Conservation (phyloP, 2,797 vertebrate genomes). For the Mus caroli region DNA sequence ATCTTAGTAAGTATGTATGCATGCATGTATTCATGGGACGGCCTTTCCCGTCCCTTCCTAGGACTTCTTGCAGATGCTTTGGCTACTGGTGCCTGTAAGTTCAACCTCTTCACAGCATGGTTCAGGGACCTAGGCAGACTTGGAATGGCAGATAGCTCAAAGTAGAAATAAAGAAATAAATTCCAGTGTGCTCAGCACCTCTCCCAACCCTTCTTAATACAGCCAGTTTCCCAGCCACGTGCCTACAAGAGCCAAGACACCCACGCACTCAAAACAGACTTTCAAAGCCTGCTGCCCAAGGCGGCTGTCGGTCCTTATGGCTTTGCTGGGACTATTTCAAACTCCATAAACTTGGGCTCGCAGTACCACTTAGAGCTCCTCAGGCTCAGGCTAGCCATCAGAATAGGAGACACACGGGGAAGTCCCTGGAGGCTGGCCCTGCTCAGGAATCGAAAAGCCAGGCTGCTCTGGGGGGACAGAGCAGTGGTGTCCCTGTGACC, state of each 20-base stretch:
- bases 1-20: background rate
- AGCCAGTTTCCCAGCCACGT: background rate
- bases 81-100: background rate
- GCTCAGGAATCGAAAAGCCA: background rate
- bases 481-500: background rate
- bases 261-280: background rate
- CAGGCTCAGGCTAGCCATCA: background rate
- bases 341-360: background rate
- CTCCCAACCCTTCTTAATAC: background rate
- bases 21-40: no score
- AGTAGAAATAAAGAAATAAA: background rate
- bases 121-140: background rate
- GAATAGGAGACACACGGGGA: background rate
- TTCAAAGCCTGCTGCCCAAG: background rate
- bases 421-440: background rate
- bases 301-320: background rate
- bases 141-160: background rate
- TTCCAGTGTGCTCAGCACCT: background rate
- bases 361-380: background rate
- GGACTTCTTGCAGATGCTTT: background rate
- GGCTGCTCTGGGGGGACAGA: background rate
- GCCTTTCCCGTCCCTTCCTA: background rate
- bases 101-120: slow-evolving; percentile 20
- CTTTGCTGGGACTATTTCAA: slow-evolving; percentile 28
- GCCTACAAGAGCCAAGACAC: background rate